Percentiles rank a stretch among this genome's conserved stretches.
Evolutionary conservation across 92 coral and sea anemone genomes (phyloP).

Genomic region (Phymanthus crucifer): DNA sequence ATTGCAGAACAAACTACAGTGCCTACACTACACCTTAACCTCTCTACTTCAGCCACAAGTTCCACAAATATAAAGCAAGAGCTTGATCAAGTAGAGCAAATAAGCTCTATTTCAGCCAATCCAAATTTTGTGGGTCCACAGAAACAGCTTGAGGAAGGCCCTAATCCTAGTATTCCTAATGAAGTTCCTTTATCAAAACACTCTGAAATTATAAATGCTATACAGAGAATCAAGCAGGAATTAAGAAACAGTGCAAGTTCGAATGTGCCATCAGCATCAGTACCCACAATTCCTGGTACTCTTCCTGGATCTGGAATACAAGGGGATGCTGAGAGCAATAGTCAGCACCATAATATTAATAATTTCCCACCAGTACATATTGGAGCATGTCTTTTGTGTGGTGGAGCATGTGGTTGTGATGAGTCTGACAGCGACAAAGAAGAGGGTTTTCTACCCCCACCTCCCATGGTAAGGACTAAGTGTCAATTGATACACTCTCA

Average conservation of each 20-base stretch:
- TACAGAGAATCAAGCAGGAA: background rate
- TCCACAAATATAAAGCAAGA: too few relatives aligned
- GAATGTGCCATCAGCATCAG: background rate
- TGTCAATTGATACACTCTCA: too few relatives aligned
- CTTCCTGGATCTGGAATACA: background rate
- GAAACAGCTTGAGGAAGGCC: background rate
- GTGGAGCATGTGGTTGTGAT: slow-evolving; percentile 17
- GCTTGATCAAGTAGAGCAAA: background rate
- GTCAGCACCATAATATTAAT: background rate
- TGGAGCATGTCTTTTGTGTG: slow-evolving; percentile 32
- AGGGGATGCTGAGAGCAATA: background rate
- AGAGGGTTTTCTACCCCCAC: slow-evolving; percentile 17
- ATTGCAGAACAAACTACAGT: background rate
- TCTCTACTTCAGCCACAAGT: background rate
- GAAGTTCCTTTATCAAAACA: background rate
- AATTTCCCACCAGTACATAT: slow-evolving; percentile 10
- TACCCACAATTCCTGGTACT: background rate
- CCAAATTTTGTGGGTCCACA: background rate
- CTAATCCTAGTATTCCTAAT: background rate
- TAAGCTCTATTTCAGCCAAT: background rate
- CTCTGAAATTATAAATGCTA: background rate
- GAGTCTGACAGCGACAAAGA: background rate
- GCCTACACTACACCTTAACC: background rate
- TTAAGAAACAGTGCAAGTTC: background rate
- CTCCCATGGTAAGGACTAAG: slow-evolving; percentile 29